phyloP scores from a whole-genome alignment of 1,140 invertebrate species.

The Apis dorsata region DNA sequence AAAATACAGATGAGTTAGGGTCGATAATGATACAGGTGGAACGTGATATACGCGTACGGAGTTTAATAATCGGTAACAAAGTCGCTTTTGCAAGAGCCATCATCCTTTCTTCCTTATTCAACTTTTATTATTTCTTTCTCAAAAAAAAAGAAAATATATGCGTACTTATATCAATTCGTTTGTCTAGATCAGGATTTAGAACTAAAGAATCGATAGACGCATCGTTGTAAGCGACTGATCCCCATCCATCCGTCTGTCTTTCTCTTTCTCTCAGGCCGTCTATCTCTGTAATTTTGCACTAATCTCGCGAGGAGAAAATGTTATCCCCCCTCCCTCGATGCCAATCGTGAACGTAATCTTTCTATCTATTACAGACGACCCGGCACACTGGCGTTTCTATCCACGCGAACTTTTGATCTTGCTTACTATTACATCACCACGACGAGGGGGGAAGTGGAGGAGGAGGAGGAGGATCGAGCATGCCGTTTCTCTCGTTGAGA shows the following conservation, averaged over 20 bases:
- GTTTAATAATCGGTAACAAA: no score
- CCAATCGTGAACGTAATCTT: slow-evolving; percentile 75
- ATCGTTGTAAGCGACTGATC: background rate
- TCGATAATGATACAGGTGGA: no score
- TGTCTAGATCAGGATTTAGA: no score
- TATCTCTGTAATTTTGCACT: slow-evolving; percentile 75
- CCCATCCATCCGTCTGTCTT: background rate
- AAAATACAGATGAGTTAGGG: no score
- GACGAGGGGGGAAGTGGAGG: background rate
- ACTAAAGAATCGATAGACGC: no score
- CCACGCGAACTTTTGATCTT: slow-evolving; percentile 60
- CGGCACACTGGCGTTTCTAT: slow-evolving; percentile 1
- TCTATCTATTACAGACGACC: slow-evolving; percentile 71
- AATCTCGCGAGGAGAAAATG: slow-evolving; percentile 73
- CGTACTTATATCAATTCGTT: no score
- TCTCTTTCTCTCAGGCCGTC: background rate
- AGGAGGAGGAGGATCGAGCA: background rate
- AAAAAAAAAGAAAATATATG: no score
- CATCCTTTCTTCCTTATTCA: no score
- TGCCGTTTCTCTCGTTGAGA: slow-evolving; percentile 21
- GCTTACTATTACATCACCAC: slow-evolving; percentile 50
- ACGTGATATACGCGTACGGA: no score
- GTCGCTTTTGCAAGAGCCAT: no score
- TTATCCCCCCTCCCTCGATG: slow-evolving; percentile 71
- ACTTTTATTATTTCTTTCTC: no score